A percentile compares a stretch with the other conserved stretches of the same genome.
These are phyloP conservation scores for Apteryx mantelli DNA, from an alignment of 2,113 vertebrate species.

Conservation along the genomic window DNA sequence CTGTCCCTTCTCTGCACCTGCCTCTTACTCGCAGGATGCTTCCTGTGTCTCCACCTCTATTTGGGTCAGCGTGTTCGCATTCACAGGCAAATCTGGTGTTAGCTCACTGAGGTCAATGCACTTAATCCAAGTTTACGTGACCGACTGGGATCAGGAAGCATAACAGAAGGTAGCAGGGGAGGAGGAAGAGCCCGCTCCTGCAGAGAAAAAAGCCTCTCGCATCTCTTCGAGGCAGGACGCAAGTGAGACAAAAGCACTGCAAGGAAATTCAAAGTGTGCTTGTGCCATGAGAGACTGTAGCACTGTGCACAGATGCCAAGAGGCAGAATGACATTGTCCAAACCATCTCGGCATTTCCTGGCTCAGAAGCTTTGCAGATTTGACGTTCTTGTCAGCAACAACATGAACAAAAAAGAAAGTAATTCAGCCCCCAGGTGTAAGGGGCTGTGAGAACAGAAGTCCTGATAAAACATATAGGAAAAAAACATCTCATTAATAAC, in stretches of 20 bases:
- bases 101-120: background rate
- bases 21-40: background rate
- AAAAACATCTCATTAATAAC: background rate
- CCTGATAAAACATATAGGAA: background rate
- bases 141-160: background rate
- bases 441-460: background rate
- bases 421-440: background rate
- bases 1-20: background rate
- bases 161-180: background rate
- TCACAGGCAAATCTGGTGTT: background rate
- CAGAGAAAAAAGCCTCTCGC: background rate
- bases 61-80: background rate
- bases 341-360: background rate
- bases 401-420: background rate
- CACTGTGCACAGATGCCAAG: background rate
- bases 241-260: background rate
- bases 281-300: background rate
- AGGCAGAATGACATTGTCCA: background rate
- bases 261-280: background rate
- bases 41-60: background rate
- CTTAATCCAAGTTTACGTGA: conserved; percentile 46
- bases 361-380: background rate
- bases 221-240: background rate
- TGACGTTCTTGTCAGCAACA: background rate
- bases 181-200: background rate